Percentiles rank a stretch among this genome's conserved stretches.
phyloP scores from a whole-genome alignment of 2,113 vertebrate genomes.

The Phrynocephalus versicolor region DNA sequence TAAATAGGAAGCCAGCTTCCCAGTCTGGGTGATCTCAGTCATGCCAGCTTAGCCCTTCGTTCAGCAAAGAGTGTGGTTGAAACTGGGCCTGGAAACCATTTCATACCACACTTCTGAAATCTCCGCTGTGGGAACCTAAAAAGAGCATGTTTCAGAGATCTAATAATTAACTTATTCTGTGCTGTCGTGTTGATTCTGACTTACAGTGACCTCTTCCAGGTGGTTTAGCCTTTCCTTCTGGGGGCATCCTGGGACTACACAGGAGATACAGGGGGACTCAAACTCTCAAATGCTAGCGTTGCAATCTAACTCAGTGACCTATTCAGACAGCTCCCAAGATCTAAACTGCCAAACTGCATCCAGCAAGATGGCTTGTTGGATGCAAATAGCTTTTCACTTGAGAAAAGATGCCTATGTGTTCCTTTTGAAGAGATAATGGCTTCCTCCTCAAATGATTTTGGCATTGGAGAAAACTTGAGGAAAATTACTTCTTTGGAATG shows the following conservation, averaged over 20 bases:
- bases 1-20: background rate
- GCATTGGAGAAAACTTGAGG: background rate
- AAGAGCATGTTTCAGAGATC: too few relatives aligned
- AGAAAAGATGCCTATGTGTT: background rate
- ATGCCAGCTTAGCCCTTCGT: background rate
- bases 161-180: too few relatives aligned
- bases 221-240: too few relatives aligned
- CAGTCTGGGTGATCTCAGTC: background rate
- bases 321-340: too few relatives aligned
- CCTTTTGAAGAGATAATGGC: background rate
- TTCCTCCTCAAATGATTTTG: background rate
- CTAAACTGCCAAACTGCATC: background rate
- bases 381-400: background rate
- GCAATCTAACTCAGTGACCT: too few relatives aligned
- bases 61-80: background rate
- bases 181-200: too few relatives aligned
- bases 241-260: background rate
- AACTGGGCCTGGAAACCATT: background rate
- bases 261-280: background rate
- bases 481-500: background rate
- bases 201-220: too few relatives aligned
- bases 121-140: too few relatives aligned
- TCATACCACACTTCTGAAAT: too few relatives aligned
- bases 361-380: background rate
- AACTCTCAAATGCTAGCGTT: background rate